These are phyloP conservation scores for Colletes latitarsis DNA, from an alignment of 1,140 invertebrate genomes.

Conservation along the genomic window DNA sequence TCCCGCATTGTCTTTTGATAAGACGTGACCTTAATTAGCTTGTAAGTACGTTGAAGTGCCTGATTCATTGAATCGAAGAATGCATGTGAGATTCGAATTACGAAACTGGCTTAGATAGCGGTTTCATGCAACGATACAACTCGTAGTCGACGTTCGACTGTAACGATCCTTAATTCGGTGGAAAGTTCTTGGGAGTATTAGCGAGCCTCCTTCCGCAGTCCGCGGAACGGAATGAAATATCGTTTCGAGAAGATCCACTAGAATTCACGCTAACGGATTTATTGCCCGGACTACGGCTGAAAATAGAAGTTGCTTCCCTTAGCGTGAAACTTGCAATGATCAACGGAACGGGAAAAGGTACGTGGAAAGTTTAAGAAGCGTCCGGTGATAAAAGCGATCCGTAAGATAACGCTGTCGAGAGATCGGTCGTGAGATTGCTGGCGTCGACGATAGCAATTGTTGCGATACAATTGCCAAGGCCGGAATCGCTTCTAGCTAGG, in stretches of 20 bases:
- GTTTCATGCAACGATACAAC: too few species aligned
- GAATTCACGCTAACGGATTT: neutral
- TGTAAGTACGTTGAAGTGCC: neutral
- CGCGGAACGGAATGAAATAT: neutral
- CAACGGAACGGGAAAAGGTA: neutral
- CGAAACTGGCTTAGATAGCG: too few species aligned
- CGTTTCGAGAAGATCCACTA: neutral
- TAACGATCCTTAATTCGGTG: too few species aligned
- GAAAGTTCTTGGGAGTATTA: too few species aligned
- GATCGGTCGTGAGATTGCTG: constrained; percentile 27
- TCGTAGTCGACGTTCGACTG: too few species aligned
- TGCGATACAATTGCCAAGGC: constrained; percentile 42
- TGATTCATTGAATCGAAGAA: too few species aligned
- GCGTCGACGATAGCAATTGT: constrained; percentile 37
- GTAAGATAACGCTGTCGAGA: constrained; percentile 5
- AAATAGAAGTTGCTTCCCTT: neutral
- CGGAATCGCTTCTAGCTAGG: constrained; percentile 48
- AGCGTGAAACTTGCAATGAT: neutral
- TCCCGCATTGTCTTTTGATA: too few species aligned
- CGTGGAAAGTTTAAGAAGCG: constrained; percentile 26
- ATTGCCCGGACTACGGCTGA: neutral
- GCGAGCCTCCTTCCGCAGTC: too few species aligned
- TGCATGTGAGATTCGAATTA: too few species aligned
- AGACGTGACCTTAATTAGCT: too few species aligned
- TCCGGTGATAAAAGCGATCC: constrained; percentile 23